Evolutionary conservation across 2,888 invertebrate genomes (phyloP), one percentile per base, ranked within the genome.

Genomic region (Drosophila dives): DNA sequence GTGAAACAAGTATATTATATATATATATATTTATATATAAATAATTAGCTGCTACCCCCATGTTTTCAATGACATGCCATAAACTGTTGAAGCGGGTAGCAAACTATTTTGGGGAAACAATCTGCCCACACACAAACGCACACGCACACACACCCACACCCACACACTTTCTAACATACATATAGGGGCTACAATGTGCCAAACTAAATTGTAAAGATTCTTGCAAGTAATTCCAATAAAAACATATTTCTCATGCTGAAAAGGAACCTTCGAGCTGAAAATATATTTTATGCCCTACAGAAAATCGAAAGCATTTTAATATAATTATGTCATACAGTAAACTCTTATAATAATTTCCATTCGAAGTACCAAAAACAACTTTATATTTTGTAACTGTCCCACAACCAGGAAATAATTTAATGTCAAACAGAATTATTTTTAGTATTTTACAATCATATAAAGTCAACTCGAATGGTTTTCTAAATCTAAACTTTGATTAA

Each of bases 21-120:
- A 17, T 36, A 68, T 54, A 40, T 34, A 11, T n/a, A 11, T 1
- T 10, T 49, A 23, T 23, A 10, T 49, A 55, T 55, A 20, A 32
- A 42, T 42, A 56, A 67, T 71, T 83, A 81, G 90, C 78, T 83
- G 83, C 86, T 83, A 88, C 90, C 86, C 86, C 88, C 86, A 87
- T 89, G 64, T 69, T 73, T 81, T 74, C 72, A 79, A 75, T 85
- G 83, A 80, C 80, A 83, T 74, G 85, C 42, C 32, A 70, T 78
- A 75, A 81, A 75, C 62, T 77, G 73, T 56, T 65, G 55, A 79
- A 78, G 80, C 82, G 89, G 85, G 89, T 89, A 78, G 82, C 53
- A 80, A 86, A 86, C 87, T 49, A 78, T 70, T 64, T 54, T 53
- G 26, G 54, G 45, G 38, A 67, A 70, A 66, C 76, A 77, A 64